These are phyloP conservation scores for Dasypolia templi DNA, from an alignment of 2,888 invertebrate genomes.

Conservation along the genomic window DNA sequence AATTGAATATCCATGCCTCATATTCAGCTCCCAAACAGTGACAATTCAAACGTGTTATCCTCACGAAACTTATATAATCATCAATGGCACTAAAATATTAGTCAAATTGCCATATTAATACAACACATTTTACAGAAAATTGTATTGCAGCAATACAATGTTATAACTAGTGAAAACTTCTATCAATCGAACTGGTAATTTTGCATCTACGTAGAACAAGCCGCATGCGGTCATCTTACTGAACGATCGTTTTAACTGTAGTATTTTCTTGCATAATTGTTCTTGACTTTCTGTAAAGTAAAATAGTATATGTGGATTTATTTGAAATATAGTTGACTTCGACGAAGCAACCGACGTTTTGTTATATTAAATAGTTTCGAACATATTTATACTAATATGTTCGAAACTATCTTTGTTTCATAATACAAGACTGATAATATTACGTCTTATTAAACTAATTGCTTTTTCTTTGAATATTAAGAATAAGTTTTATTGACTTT, in stretches of 20 bases:
- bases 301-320: not conserved
- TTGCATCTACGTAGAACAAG: too few species aligned
- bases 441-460: not conserved
- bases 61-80: not conserved
- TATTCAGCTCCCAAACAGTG: not conserved
- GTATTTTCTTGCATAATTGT: constrained; percentile 20
- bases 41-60: not conserved
- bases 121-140: constrained; percentile 15
- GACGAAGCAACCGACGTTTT: not conserved
- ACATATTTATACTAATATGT: not conserved
- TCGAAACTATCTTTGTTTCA: not conserved
- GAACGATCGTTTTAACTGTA: constrained; percentile 9
- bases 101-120: not conserved
- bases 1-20: too few species aligned
- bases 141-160: constrained; percentile 37
- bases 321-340: not conserved
- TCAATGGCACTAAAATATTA: not conserved
- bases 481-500: too few species aligned
- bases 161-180: constrained; percentile 21
- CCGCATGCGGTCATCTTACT: constrained; percentile 23
- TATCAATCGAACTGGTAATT: constrained; percentile 32
- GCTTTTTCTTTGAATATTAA: not conserved
- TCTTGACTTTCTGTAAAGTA: constrained; percentile 22
- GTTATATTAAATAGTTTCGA: too few species aligned
- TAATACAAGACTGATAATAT: not conserved